Base-by-base conservation (phyloP, 2,113 vertebrate species). In the Hippocampus barbouri region DNA sequence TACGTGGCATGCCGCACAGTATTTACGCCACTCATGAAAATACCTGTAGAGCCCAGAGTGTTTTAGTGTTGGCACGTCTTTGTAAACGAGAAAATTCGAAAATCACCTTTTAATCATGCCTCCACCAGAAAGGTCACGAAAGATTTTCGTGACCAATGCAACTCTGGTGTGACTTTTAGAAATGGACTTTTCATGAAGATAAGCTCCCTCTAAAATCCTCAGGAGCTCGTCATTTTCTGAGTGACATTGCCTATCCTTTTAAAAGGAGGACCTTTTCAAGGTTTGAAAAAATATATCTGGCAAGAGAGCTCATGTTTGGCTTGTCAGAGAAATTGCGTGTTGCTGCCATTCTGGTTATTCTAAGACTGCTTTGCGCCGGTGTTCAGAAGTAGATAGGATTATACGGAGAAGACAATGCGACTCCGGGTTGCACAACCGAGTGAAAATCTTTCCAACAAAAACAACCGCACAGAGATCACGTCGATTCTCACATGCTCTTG, bases 291-390 rank as follows among this genome's bases (percentile, higher is more conserved):
- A 40, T 41, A 40, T 41, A 7, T 73, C 68, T 59, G 68, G 75
- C 61, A 70, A 74, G 70, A 76, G 79, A 83, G 84, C 65, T 56
- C 69, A 72, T 62, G 77, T 79, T 76, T 82, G 41, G 77, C 79
- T 75, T 79, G 83, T 88, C 79, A 82, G 61, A 45, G 66, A 72
- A 74, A 85, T 83, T 66, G 77, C 67, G 76, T 68, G 73, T 81
- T 71, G 65, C 69, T 21, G 0, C 66, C 10, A 62, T 45, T 51
- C 14, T 30, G 68, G 61, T 71, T 72, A 62, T 69, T 68, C 60
- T 68, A 63, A 69, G 77, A 76, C 56, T 60, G 75, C 66, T 72
- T 73, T 47, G 43, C 11, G 64, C 47, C 60, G 73, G 71, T 75
- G 61, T 27, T 71, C 70, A 59, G 49, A 69, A 57, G 25, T 41